These are phyloP conservation scores for Calliopsis andreniformis DNA, from an alignment of 1,140 invertebrate species.

Conservation along the genomic window DNA sequence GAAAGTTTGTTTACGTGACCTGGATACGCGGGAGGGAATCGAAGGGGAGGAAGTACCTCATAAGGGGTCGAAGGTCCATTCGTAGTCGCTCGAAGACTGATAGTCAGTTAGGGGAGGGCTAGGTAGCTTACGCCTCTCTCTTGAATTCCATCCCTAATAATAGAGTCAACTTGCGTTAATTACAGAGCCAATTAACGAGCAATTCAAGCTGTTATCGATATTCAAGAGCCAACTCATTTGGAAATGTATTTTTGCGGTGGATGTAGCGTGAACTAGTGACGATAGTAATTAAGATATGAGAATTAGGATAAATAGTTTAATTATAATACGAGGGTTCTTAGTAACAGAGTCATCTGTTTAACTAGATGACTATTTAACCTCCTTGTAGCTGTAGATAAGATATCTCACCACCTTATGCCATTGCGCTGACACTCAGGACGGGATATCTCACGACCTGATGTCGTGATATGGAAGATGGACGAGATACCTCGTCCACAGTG, in stretches of 20 bases:
- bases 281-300: neutral
- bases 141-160: too few relatives aligned
- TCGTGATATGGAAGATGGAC: too few relatives aligned
- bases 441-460: too few relatives aligned
- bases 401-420: too few relatives aligned
- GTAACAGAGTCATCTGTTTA: too few relatives aligned
- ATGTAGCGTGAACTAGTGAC: neutral
- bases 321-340: too few relatives aligned
- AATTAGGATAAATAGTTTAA: neutral
- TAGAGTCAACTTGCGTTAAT: slow-evolving; percentile 1
- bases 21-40: neutral
- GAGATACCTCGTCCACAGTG: too few relatives aligned
- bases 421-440: too few relatives aligned
- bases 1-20: slow-evolving; percentile 39
- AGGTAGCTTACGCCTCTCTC: too few relatives aligned
- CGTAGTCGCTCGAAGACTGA: slow-evolving; percentile 4
- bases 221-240: neutral
- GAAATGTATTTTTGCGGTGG: neutral
- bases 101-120: neutral
- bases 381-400: too few relatives aligned
- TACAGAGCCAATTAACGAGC: slow-evolving; percentile 8
- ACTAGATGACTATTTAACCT: too few relatives aligned
- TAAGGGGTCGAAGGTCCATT: neutral
- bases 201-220: slow-evolving; percentile 3
- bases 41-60: neutral